These are phyloP conservation scores for Myotis findleyi DNA, from an alignment of 2,797 vertebrate species.

Conservation along the genomic window DNA sequence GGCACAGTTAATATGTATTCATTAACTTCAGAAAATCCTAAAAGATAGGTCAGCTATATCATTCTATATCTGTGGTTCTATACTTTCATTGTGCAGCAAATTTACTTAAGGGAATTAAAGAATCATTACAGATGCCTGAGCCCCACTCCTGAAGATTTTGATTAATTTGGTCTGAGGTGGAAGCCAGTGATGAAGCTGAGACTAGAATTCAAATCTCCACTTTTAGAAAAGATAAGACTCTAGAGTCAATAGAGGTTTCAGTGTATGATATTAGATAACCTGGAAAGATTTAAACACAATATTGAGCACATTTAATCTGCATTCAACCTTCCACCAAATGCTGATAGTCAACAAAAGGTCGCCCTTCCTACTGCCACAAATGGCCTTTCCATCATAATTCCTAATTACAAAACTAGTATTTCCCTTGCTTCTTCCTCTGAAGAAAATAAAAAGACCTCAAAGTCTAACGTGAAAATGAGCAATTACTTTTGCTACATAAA, in stretches of 20 bases:
- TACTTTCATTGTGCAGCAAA: not conserved
- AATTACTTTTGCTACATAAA: not conserved
- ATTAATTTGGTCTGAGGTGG: not conserved
- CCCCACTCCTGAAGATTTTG: not conserved
- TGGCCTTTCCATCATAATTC: not conserved
- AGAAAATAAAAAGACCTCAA: conserved; percentile 10
- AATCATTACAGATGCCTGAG: not conserved
- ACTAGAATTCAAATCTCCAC: not conserved
- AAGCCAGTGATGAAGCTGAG: not conserved
- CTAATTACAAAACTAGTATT: conserved; percentile 21
- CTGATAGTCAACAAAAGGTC: not conserved
- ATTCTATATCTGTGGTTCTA: not conserved
- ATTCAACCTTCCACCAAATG: conserved; percentile 15
- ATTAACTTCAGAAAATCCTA: conserved; percentile 18
- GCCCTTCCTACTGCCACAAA: not conserved
- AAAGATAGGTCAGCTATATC: not conserved
- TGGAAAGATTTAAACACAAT: conserved; percentile 33
- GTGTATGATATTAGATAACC: not conserved
- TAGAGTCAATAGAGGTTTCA: not conserved
- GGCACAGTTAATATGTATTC: not conserved
- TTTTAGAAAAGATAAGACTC: conserved; percentile 5
- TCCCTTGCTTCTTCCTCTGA: not conserved
- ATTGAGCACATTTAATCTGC: not conserved
- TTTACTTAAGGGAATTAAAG: not conserved
- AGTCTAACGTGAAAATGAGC: not conserved